Evolutionary conservation across 2,888 invertebrate species (phyloP).

Genomic region (Cryptops parisi): DNA sequence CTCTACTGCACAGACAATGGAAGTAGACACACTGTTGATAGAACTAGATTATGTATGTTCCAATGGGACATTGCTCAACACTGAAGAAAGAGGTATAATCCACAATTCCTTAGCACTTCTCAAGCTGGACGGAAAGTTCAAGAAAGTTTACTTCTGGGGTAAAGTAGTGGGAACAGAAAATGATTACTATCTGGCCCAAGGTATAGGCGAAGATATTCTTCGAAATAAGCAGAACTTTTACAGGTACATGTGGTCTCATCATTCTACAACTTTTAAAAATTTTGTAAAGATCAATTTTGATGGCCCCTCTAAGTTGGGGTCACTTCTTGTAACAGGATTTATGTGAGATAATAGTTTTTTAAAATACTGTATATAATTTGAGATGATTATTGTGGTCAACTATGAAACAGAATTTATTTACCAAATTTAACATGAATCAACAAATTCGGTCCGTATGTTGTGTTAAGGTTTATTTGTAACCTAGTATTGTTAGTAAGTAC

Average conservation of each 20-base stretch:
- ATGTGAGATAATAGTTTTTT: too few relatives aligned
- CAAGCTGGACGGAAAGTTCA: constrained; percentile 71
- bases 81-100: constrained; percentile 50
- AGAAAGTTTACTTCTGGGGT: constrained; percentile 71
- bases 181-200: constrained; percentile 73
- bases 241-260: constrained; percentile 34
- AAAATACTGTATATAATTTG: too few relatives aligned
- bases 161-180: constrained; percentile 56
- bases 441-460: too few relatives aligned
- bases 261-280: too few relatives aligned
- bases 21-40: constrained; percentile 38
- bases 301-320: too few relatives aligned
- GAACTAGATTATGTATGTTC: constrained; percentile 41
- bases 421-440: too few relatives aligned
- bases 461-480: too few relatives aligned
- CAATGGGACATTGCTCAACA: constrained; percentile 53
- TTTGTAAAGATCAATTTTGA: not conserved
- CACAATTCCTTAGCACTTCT: constrained; percentile 62
- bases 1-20: too few relatives aligned
- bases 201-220: constrained; percentile 56
- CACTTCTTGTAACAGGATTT: too few relatives aligned
- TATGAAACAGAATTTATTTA: too few relatives aligned
- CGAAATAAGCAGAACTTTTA: constrained; percentile 60
- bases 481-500: too few relatives aligned
- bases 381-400: too few relatives aligned